Evolutionary conservation across 2,113 vertebrate species (phyloP), one percentile per base, ranked within the genome.

Genomic region (Vireo altiloquus): DNA sequence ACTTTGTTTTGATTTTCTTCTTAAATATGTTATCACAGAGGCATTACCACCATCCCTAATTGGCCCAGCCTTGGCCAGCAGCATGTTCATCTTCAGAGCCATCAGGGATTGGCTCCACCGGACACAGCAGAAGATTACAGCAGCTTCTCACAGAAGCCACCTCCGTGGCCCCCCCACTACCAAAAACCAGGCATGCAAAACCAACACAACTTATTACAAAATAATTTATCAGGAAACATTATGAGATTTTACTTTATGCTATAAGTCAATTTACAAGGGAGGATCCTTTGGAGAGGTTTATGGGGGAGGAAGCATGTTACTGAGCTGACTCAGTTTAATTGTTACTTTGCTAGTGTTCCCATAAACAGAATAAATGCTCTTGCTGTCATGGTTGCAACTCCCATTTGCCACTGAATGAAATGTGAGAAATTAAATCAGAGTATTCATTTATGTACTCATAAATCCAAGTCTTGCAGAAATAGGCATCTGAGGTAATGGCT

Each of bases 31-130:
- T 24, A 12, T 6, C 33, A 11, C 39, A 46, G 33, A 24, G 50
- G 25, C 0, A 0, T 65, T 46, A 5, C 27, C 61, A 37, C 11
- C 21, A 6, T 10, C 33, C 24, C 50, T 46, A 3, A 15, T 0
- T 80, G 61, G 25, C 61, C 77, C 50, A 37, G 33, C 20, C 6
- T 7, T 80, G 61, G 33, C 39, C 61, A 54, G 76, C 31, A 30
- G 24, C 15, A 2, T 18, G 9, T 37, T 33, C 33, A 30, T 65
- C 39, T 11, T 24, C 50, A 46, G 33, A 54, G 39, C 49, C 23
- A 24, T 24, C 40, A 65, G 50, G 39, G 12, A 17, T 2, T 66
- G 40, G 27, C 16, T 80, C 40, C 50, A 65, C 37, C 4, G 5
- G 37, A 6, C 2, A 6, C 12, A 31, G 7, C 42, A 24, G 46